These are phyloP conservation scores for Clanis bilineata DNA, from an alignment of 2,888 invertebrate genomes.

Conservation along the genomic window DNA sequence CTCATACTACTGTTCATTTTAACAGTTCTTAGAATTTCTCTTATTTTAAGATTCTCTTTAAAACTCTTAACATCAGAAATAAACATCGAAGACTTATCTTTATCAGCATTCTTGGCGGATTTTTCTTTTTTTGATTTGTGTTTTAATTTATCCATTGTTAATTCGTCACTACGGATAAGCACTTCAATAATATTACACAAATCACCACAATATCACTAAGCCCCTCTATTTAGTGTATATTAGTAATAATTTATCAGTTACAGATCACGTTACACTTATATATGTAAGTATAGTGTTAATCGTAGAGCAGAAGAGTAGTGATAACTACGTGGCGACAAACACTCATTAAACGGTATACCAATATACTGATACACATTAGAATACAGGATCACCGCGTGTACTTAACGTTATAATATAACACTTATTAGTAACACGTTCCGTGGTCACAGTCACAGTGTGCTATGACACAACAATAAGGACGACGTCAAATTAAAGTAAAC, in stretches of 20 bases:
- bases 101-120: conserved; percentile 48
- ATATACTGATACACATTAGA: conserved; percentile 19
- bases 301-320: conserved; percentile 47
- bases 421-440: conserved; percentile 23
- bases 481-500: conserved; percentile 45
- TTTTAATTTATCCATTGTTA: conserved; percentile 60
- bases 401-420: conserved; percentile 27
- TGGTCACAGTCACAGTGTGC: conserved; percentile 8
- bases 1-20: conserved; percentile 75
- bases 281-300: conserved; percentile 48
- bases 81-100: conserved; percentile 51
- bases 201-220: conserved; percentile 32
- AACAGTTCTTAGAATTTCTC: conserved; percentile 68
- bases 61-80: conserved; percentile 62
- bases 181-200: conserved; percentile 26
- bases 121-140: conserved; percentile 64
- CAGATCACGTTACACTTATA: conserved; percentile 46
- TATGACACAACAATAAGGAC: conserved; percentile 24
- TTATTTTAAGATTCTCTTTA: conserved; percentile 71
- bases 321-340: neutral
- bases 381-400: conserved; percentile 24
- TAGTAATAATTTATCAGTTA: conserved; percentile 49
- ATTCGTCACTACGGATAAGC: conserved; percentile 20
- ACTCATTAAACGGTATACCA: neutral
- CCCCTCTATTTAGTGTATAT: conserved; percentile 23